Evolutionary conservation across 92 coral and sea anemone species (phyloP).

Genomic region (Pocillopora meandrina): DNA sequence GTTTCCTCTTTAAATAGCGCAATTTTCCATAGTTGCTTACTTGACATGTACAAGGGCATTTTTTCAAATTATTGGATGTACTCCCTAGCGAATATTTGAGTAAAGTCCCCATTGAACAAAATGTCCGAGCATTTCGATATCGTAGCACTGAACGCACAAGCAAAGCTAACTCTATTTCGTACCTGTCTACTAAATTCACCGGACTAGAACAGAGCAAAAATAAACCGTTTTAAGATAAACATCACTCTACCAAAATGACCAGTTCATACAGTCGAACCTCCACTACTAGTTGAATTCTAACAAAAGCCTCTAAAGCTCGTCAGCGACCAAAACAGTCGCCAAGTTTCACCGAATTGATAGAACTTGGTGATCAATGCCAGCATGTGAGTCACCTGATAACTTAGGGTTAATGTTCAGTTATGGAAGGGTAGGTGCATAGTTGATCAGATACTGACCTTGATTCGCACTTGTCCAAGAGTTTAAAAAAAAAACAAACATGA

Average conservation of each 20-base stretch:
- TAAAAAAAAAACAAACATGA: too few species aligned
- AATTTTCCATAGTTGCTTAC: conserved; percentile 41
- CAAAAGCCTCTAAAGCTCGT: too few species aligned
- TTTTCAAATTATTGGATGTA: conserved; percentile 4
- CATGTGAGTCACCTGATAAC: too few species aligned
- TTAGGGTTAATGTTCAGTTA: too few species aligned
- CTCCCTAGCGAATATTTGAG: conserved; percentile 25
- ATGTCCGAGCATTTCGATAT: conserved; percentile 50
- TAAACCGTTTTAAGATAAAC: neutral
- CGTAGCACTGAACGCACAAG: conserved; percentile 89
- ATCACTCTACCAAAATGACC: neutral
- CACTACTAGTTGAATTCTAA: too few species aligned
- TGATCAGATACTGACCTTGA: too few species aligned
- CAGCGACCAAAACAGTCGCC: too few species aligned
- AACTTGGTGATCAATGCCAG: too few species aligned
- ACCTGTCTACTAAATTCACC: conserved; percentile 81
- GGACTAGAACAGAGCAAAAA: conserved; percentile 58
- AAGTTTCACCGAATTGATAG: too few species aligned
- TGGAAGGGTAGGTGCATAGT: too few species aligned
- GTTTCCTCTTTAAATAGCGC: neutral
- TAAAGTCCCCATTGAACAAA: conserved; percentile 39
- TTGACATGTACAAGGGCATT: conserved; percentile 49
- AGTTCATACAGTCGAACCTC: too few species aligned
- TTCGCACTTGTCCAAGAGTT: too few species aligned
- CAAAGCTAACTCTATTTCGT: conserved; percentile 77